A percentile compares a stretch with the other conserved stretches of the same genome.
phyloP scores from a whole-genome alignment of 2,888 invertebrate genomes.

The Pseudeuparius sepicola region DNA sequence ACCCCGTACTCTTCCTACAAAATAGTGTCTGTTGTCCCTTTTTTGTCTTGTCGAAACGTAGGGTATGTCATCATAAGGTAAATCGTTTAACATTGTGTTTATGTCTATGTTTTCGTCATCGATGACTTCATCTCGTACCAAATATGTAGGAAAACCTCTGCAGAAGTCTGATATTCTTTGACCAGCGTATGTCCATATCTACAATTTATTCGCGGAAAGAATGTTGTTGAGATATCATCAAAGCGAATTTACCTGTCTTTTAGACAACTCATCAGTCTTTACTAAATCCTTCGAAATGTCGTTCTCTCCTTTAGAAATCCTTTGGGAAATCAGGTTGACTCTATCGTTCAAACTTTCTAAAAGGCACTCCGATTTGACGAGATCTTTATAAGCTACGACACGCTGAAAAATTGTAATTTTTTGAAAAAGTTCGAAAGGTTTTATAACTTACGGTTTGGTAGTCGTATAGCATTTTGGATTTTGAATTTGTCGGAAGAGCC shows the following conservation, averaged over 20 bases:
- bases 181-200: conserved; percentile 42
- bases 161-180: conserved; percentile 41
- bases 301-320: conserved; percentile 21
- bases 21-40: conserved; percentile 31
- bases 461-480: conserved; percentile 30
- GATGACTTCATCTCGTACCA: conserved; percentile 32
- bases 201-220: conserved; percentile 15
- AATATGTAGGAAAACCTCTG: conserved; percentile 36
- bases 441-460: conserved; percentile 33
- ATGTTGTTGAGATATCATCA: conserved; percentile 7
- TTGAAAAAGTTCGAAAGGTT: neutral
- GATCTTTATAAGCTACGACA: conserved; percentile 40
- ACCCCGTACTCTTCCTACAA: conserved; percentile 48
- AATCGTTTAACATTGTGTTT: conserved; percentile 23
- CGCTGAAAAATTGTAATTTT: conserved; percentile 30
- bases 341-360: conserved; percentile 35
- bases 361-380: conserved; percentile 37
- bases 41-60: conserved; percentile 18
- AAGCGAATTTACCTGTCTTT: conserved; percentile 42
- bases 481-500: too few relatives aligned
- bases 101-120: conserved; percentile 20
- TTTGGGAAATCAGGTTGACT: conserved; percentile 25
- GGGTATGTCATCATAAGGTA: conserved; percentile 30
- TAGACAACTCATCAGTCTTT: conserved; percentile 35
- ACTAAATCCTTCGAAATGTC: conserved; percentile 30